Percentiles rank a stretch among this genome's conserved stretches.
These are phyloP conservation scores for Chouioia cunea DNA, from an alignment of 2,888 invertebrate species.

Conservation along the genomic window DNA sequence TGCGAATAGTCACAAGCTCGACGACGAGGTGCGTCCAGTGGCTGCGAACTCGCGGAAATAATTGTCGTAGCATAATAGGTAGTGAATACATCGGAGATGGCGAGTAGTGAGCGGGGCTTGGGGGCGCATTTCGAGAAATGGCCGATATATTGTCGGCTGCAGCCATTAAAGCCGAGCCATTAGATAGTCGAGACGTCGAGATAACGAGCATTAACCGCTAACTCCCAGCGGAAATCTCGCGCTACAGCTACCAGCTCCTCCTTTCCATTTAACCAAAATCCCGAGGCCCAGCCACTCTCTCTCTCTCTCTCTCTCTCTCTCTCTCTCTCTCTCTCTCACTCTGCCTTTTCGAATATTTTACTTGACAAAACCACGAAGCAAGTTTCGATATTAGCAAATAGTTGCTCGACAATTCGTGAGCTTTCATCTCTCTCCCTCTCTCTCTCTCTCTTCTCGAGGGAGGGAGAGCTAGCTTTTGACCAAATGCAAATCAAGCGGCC, in stretches of 20 bases:
- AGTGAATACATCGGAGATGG: conserved; percentile 48
- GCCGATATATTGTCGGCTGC: conserved; percentile 64
- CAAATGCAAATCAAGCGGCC: conserved; percentile 63
- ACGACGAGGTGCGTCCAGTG: background rate
- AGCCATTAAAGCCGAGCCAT: conserved; percentile 66
- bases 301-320: no score
- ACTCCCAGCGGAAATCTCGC: conserved; percentile 54
- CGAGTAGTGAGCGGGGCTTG: background rate
- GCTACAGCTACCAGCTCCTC: background rate
- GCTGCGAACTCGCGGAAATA: conserved; percentile 54
- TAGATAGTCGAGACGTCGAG: conserved; percentile 68
- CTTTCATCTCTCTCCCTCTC: no score
- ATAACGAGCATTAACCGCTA: conserved; percentile 68
- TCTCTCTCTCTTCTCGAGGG: no score
- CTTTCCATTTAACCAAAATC: no score
- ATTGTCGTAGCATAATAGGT: conserved; percentile 59
- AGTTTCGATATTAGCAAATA: no score
- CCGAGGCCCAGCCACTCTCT: no score
- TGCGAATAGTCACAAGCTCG: background rate
- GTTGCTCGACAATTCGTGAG: no score
- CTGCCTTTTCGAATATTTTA: conserved; percentile 20
- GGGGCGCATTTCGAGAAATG: conserved; percentile 61
- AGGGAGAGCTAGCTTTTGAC: background rate
- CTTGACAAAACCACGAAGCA: no score
- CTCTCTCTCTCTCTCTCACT: no score